A percentile compares a stretch with the other conserved stretches of the same genome.
phyloP scores from a whole-genome alignment of 2,888 invertebrate genomes.

The Calliopum simillimum region DNA sequence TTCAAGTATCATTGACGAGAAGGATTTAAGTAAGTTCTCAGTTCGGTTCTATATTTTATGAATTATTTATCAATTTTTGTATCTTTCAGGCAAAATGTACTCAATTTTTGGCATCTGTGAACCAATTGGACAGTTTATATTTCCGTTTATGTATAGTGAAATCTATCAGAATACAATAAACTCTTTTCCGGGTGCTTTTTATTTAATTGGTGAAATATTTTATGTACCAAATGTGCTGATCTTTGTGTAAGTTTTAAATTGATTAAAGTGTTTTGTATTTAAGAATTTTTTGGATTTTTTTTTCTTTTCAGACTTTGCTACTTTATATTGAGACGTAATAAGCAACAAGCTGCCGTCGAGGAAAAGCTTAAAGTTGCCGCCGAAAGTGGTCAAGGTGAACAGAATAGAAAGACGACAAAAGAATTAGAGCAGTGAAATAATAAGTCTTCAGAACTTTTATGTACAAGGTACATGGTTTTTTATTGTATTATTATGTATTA shows the following conservation, averaged over 20 bases:
- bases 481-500: too few relatives aligned
- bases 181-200: conserved; percentile 65
- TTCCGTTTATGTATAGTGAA: conserved; percentile 62
- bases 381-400: too few relatives aligned
- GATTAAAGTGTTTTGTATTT: too few relatives aligned
- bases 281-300: neutral
- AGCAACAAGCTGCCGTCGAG: conserved; percentile 37
- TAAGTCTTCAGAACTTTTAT: conserved; percentile 57
- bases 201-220: conserved; percentile 64
- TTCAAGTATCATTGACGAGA: conserved; percentile 62
- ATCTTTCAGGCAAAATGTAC: conserved; percentile 59
- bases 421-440: conserved; percentile 54
- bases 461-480: too few relatives aligned
- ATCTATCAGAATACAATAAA: conserved; percentile 61
- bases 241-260: conserved; percentile 60
- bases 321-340: conserved; percentile 52
- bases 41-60: neutral
- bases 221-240: conserved; percentile 63
- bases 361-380: conserved; percentile 32
- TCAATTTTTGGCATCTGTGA: conserved; percentile 65
- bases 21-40: conserved; percentile 62
- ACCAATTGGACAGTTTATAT: conserved; percentile 63
- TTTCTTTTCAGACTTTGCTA: conserved; percentile 51
- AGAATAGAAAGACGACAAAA: conserved; percentile 36
- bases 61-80: neutral